Base-by-base conservation (phyloP, 2,113 vertebrate species). In the Pardalotus punctatus region DNA sequence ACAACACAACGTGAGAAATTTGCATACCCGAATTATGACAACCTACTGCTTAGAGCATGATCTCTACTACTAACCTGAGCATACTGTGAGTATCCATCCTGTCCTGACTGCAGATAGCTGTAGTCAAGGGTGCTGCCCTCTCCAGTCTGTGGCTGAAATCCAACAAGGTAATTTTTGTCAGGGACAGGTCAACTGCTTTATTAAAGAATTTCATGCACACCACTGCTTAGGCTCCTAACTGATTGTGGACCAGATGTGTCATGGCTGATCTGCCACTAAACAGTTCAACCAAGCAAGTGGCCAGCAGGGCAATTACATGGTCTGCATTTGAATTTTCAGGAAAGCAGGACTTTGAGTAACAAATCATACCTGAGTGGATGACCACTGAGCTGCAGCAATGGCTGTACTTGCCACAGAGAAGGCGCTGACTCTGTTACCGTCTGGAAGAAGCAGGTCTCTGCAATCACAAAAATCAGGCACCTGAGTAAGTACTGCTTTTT, bases 331-430 rank as follows among this genome's bases (percentile, higher is more conserved):
- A 31, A 60, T 69, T 47, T 85, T 27, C 71, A 74, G 43, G 69
- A 36, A 56, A 84, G 23, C 17, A 65, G 6, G 35, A 43, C 14
- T 62, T 19, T 29, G 23, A 67, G 69, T 14, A 92, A 57, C 58
- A 42, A 35, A 65, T 29, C 92, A 23, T 98, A 99, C 99, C 99
- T 99, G 99, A 88, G 98, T 99, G 45, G 99, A 99, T 1, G 99
- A 99, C 99, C 99, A 99, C 98, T 99, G 99, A 89, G 99, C 99
- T 62, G 99, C 99, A 95, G 99, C 99, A 72, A 99, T 99, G 65
- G 99, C 99, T 73, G 99, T 99, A 92, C 99, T 99, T 58, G 99
- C 99, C 85, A 99, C 99, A 81, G 99, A 99, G 95, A 99, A 99
- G 81, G 99, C 99, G 72, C 99, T 99, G 96, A 99, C 98, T 48